Conservation (phyloP, 2,797 vertebrate species). For the Cephalopachus bancanus region DNA sequence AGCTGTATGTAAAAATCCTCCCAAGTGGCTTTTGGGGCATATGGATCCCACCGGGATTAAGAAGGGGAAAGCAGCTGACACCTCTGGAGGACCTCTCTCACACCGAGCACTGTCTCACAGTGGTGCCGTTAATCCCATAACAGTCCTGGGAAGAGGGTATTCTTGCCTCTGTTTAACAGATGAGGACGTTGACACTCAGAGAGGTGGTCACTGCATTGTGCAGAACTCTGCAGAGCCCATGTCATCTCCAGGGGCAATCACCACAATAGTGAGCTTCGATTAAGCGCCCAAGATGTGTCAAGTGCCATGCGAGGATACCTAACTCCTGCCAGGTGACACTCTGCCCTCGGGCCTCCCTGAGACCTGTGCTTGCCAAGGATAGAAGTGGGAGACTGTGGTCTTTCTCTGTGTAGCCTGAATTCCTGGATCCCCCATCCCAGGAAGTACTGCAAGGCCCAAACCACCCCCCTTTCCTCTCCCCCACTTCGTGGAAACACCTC, state of each 20-base stretch:
- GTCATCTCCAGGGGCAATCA: background rate
- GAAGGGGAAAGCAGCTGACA: background rate
- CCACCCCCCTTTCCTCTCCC: background rate
- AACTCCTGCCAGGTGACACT: background rate
- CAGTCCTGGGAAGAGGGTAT: background rate
- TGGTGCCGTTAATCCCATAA: background rate
- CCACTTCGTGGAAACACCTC: background rate
- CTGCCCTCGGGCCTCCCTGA: background rate
- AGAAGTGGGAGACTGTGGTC: background rate
- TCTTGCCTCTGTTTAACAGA: conserved; percentile 14
- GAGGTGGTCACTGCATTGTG: background rate
- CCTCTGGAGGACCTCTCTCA: background rate
- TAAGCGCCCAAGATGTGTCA: background rate
- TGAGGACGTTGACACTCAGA: background rate
- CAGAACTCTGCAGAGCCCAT: background rate
- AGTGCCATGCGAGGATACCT: background rate
- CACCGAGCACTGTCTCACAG: background rate
- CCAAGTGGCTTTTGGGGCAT: background rate
- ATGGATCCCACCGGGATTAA: background rate
- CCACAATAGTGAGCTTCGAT: background rate
- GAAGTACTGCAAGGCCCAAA: background rate
- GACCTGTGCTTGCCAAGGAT: background rate
- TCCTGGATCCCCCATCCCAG: background rate
- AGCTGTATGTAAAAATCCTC: background rate
- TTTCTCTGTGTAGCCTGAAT: background rate